Conservation (phyloP, 2,113 vertebrate genomes). For the Euleptes europaea region DNA sequence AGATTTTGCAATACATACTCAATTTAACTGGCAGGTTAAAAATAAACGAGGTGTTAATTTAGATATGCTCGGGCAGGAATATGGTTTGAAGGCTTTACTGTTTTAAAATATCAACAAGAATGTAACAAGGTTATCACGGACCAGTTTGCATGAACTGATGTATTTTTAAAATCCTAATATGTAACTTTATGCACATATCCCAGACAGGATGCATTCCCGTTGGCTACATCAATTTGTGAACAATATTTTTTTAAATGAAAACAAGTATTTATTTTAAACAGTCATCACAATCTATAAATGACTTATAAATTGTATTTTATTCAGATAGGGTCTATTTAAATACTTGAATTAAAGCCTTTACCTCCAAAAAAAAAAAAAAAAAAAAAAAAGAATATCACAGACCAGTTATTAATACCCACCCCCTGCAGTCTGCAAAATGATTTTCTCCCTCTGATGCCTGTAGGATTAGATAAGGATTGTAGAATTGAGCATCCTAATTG, state of each 20-base stretch:
- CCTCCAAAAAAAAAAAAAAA: no score
- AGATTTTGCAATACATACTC: background rate
- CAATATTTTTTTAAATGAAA: slow-evolving; percentile 16
- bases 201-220: background rate
- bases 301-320: background rate
- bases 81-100: background rate
- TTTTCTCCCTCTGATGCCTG: background rate
- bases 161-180: background rate
- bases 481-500: slow-evolving; percentile 4
- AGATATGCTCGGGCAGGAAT: background rate
- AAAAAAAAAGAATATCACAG: no score
- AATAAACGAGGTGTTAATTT: background rate
- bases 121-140: no score
- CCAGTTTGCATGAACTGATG: background rate
- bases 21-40: background rate
- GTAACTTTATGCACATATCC: background rate
- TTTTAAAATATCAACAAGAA: background rate
- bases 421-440: background rate
- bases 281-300: background rate
- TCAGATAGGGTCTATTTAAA: background rate
- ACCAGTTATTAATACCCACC: background rate
- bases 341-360: slow-evolving; percentile 19
- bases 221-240: background rate
- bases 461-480: background rate
- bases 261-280: background rate